Conservation (phyloP, 2,797 vertebrate species). For the Pagetopsis macropterus region DNA sequence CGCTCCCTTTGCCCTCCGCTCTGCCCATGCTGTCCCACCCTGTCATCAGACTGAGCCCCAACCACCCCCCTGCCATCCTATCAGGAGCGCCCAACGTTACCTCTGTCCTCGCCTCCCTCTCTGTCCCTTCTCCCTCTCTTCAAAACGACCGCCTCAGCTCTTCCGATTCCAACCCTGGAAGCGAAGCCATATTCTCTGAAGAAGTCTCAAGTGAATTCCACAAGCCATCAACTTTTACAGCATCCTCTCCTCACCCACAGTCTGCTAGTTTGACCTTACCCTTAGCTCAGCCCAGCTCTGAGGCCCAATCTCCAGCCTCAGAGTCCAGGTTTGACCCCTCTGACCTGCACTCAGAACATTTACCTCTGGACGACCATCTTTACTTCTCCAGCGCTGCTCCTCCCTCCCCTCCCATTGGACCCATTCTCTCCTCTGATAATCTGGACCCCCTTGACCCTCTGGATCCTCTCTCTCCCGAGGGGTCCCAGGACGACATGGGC, state of each 20-base stretch:
- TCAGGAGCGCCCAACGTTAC: conserved; percentile 60
- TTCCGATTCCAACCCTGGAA: conserved; percentile 73
- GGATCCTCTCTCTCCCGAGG: conserved; percentile 71
- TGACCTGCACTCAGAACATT: conserved; percentile 67
- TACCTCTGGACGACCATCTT: conserved; percentile 77
- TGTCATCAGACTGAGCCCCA: conserved; percentile 65
- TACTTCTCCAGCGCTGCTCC: conserved; percentile 77
- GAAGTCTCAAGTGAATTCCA: conserved; percentile 71
- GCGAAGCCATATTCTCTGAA: conserved; percentile 77
- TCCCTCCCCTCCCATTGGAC: conserved; percentile 60
- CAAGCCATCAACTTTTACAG: conserved; percentile 70
- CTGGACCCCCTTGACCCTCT: conserved; percentile 65
- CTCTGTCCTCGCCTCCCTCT: conserved; percentile 48
- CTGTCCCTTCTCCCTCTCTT: conserved; percentile 37
- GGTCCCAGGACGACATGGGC: conserved; percentile 54
- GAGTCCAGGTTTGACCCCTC: conserved; percentile 62
- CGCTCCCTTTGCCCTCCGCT: conserved; percentile 67
- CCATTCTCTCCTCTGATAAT: conserved; percentile 57
- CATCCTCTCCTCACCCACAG: conserved; percentile 48
- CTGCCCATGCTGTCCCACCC: conserved; percentile 67
- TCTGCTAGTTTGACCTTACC: conserved; percentile 52
- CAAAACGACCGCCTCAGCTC: conserved; percentile 56
- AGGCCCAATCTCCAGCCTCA: conserved; percentile 51
- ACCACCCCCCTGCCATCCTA: conserved; percentile 68
- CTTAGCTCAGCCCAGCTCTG: conserved; percentile 44